Percentiles rank a stretch among this genome's conserved stretches.
These are phyloP conservation scores for Poliocrania exsul DNA, from an alignment of 2,797 vertebrate genomes.

Conservation along the genomic window DNA sequence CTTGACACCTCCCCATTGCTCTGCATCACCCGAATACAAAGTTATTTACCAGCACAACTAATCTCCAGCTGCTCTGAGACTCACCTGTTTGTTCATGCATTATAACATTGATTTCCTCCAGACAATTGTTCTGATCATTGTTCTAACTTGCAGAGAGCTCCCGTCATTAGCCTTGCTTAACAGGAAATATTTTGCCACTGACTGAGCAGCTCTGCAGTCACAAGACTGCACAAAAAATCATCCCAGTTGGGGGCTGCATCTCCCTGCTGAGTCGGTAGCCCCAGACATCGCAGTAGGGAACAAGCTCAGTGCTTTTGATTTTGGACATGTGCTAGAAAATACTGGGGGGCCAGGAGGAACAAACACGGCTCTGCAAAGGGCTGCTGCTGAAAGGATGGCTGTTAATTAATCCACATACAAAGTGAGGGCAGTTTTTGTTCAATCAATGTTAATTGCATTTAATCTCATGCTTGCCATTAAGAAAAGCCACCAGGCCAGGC, in stretches of 20 bases:
- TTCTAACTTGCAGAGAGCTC: slow-evolving; percentile 50
- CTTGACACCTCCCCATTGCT: neutral
- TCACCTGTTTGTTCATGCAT: slow-evolving; percentile 68
- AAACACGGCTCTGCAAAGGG: neutral
- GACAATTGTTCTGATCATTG: slow-evolving; percentile 60
- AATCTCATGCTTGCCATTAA: slow-evolving; percentile 50
- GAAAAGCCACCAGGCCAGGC: slow-evolving; percentile 47
- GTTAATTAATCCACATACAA: slow-evolving; percentile 61
- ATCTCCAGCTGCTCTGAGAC: slow-evolving; percentile 41
- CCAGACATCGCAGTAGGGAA: neutral
- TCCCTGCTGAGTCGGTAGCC: neutral
- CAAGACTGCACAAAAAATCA: slow-evolving; percentile 14
- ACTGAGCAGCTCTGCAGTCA: slow-evolving; percentile 48
- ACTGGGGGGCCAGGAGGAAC: neutral
- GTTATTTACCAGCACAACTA: slow-evolving; percentile 48
- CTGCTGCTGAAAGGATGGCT: slow-evolving; percentile 47
- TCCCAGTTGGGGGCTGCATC: neutral
- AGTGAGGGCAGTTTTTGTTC: slow-evolving; percentile 43
- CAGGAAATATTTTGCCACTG: slow-evolving; percentile 48
- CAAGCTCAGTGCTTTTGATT: slow-evolving; percentile 5
- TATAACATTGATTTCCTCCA: slow-evolving; percentile 62
- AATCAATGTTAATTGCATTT: slow-evolving; percentile 65
- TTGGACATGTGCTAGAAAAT: slow-evolving; percentile 41
- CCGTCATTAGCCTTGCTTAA: slow-evolving; percentile 52
- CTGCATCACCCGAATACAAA: neutral